Percentiles rank a stretch among this genome's conserved stretches.
phyloP scores from a whole-genome alignment of 2,113 vertebrate species.

The Pionites leucogaster region DNA sequence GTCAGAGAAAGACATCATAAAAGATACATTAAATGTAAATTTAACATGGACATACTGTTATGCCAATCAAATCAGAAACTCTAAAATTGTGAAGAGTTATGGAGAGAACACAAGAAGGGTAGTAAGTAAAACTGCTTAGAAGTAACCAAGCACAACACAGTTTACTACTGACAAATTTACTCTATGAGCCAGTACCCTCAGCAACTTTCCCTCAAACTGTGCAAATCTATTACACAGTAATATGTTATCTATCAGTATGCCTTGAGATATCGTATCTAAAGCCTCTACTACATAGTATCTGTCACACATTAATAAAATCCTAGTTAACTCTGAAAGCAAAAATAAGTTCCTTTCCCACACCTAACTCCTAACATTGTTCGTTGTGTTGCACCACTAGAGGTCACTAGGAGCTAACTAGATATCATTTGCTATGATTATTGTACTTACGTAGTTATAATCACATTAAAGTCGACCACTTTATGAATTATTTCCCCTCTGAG shows the following conservation, averaged over 20 bases:
- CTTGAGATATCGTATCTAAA: neutral
- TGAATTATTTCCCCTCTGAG: conserved; percentile 87
- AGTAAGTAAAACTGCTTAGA: neutral
- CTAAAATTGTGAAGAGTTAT: neutral
- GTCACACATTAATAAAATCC: neutral
- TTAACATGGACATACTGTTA: neutral
- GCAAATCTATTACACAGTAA: neutral
- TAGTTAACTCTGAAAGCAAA: neutral
- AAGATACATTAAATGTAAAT: neutral
- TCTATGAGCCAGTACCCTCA: neutral
- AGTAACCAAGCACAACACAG: neutral
- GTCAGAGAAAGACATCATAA: neutral
- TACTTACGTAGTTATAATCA: conserved; percentile 95
- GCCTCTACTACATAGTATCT: neutral
- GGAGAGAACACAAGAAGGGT: neutral
- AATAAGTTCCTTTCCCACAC: neutral
- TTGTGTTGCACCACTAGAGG: conserved; percentile 38
- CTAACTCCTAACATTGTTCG: neutral
- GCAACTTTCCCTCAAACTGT: neutral
- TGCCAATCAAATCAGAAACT: neutral
- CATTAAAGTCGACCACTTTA: conserved; percentile 82
- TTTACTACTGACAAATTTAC: neutral
- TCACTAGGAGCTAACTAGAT: neutral
- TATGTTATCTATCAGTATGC: neutral
- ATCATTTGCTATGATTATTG: neutral